Base-by-base conservation (phyloP, 2,113 vertebrate species). In the Aegotheles bennettii region DNA sequence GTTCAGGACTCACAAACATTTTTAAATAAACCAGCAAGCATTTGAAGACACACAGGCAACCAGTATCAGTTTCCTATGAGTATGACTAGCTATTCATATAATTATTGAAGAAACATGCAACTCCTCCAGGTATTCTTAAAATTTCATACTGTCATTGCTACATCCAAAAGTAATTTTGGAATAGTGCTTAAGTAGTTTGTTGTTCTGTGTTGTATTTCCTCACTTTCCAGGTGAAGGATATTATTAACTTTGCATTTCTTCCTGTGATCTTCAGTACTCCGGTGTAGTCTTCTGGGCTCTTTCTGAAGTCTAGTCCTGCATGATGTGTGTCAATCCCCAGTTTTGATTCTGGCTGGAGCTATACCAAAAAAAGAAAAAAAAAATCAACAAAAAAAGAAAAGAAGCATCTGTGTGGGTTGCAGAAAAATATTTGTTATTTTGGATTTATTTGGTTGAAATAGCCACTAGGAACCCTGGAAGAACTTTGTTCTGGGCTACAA, bases 1-100 rank as follows among this genome's bases (percentile, higher is more conserved):
- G 82, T 94, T 94, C 83, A 84, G 83, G 73, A 87, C 80, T 89
- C 56, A 45, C 88, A 96, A 96, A 86, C 38, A 77, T 71, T 92
- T 95, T 83, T 5, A 84, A 96, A 86, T 68, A 94, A 93, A 94
- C 76, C n/a, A 90, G 83, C 47, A 87, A 75, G 60, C 57, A 78
- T 68, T 81, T 0, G 2, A 93, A 91, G 78, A 80, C 26, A 80
- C 13, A 43, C 13, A 83, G n/a, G 21, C n/a, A 95, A 54, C 38
- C 2, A 56, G 7, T 17, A 31, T 4, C 36, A 24, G 43, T 40
- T 86, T 93, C 16, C 31, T 75, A 4, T 40, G n/a, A 73, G 54
- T 48, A 84, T 42, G 2, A 61, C 40, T 43, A 75, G 53, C 25
- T 68, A n/a, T n/a, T 84, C 84, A 11, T 57, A 73, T 25, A 16